Evolutionary conservation across 2,113 vertebrate genomes (phyloP).

Genomic region (Megaleporinus macrocephalus): DNA sequence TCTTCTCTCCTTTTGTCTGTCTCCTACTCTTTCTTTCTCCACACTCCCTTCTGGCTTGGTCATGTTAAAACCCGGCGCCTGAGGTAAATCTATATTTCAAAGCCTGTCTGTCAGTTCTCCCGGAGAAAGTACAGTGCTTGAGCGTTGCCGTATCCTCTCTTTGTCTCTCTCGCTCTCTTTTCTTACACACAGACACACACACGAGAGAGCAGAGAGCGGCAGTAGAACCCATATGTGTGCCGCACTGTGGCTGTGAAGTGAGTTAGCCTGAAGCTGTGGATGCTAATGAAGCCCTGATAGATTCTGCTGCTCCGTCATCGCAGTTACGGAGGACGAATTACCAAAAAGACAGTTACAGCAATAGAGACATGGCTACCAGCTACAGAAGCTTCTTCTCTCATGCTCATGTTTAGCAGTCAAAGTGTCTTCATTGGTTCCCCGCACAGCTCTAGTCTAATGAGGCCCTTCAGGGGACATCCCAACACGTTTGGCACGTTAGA

Average conservation of each 20-base stretch:
- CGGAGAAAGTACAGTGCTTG: neutral
- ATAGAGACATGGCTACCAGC: slow-evolving; percentile 18
- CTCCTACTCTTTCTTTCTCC: slow-evolving; percentile 17
- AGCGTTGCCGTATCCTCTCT: neutral
- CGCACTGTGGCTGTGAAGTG: slow-evolving; percentile 1
- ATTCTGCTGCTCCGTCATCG: neutral
- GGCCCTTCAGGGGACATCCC: neutral
- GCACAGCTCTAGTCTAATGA: neutral
- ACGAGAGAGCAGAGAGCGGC: neutral
- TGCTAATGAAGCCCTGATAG: slow-evolving; percentile 20
- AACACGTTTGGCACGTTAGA: slow-evolving; percentile 4
- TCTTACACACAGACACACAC: neutral
- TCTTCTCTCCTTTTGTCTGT: neutral
- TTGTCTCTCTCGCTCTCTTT: neutral
- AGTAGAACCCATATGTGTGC: slow-evolving; percentile 13
- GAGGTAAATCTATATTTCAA: slow-evolving; percentile 14
- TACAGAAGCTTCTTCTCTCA: neutral
- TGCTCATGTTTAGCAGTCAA: neutral
- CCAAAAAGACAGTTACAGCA: slow-evolving; percentile 15
- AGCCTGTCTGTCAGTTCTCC: slow-evolving; percentile 3
- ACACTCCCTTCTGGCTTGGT: neutral
- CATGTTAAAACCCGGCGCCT: neutral
- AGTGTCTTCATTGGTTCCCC: neutral
- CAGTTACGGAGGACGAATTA: slow-evolving; percentile 3
- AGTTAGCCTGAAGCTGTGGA: slow-evolving; percentile 23